Percentiles rank a stretch among this genome's conserved stretches.
phyloP scores from a whole-genome alignment of 2,888 invertebrate species.

The Pristionchus fissidentatus region DNA sequence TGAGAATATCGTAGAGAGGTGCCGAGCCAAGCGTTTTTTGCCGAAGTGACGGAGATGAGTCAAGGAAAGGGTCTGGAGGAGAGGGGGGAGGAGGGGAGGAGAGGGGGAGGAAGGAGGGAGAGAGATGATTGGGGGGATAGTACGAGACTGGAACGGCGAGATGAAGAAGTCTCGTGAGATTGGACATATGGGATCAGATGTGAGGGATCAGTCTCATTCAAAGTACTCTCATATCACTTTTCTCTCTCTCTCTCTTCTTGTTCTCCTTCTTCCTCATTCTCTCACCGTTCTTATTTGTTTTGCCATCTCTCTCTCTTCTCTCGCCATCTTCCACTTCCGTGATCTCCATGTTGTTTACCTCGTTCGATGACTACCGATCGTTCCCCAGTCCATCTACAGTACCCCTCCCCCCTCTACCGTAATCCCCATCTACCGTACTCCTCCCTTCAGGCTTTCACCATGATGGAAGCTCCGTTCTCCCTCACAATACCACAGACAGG shows the following conservation, averaged over 20 bases:
- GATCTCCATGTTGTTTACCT: neutral
- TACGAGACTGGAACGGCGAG: neutral
- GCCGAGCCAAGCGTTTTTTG: neutral
- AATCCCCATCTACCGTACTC: neutral
- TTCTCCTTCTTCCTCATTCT: neutral
- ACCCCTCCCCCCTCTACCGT: neutral
- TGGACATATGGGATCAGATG: neutral
- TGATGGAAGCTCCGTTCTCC: slow-evolving; percentile 45
- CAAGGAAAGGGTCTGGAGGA: neutral
- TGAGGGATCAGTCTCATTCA: neutral
- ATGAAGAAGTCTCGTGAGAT: neutral
- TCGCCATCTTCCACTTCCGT: neutral
- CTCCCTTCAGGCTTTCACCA: neutral
- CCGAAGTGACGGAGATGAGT: slow-evolving; percentile 15
- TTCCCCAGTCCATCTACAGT: neutral
- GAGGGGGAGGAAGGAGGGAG: neutral
- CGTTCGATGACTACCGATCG: neutral
- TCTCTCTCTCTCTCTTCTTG: neutral
- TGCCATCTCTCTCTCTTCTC: slow-evolving; percentile 33
- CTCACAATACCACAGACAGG: slow-evolving; percentile 18
- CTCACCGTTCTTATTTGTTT: neutral
- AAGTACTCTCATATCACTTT: no score
- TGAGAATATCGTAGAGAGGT: slow-evolving; percentile 11
- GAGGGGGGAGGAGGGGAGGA: neutral
- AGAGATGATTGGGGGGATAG: neutral